These are phyloP conservation scores for Mormyrus lacerda DNA, from an alignment of 2,113 vertebrate genomes.

Conservation along the genomic window DNA sequence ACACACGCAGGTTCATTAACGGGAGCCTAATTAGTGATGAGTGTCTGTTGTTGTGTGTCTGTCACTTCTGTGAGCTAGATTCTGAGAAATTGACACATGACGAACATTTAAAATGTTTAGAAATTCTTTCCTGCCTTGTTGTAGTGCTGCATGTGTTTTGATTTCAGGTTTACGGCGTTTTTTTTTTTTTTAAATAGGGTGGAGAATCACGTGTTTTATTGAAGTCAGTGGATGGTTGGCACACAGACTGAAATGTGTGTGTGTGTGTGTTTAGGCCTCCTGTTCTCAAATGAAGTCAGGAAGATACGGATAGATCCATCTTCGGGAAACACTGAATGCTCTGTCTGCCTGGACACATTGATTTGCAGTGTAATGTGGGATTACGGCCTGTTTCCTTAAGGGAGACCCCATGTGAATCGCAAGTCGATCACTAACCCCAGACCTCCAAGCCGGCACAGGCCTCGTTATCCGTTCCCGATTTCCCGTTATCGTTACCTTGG, in stretches of 20 bases:
- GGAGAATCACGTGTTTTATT: neutral
- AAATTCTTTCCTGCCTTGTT: neutral
- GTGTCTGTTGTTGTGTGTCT: neutral
- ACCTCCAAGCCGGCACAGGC: neutral
- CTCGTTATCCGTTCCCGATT: neutral
- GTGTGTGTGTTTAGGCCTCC: neutral
- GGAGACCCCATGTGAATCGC: neutral
- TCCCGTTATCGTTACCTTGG: neutral
- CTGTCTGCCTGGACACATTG: neutral
- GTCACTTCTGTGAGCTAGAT: neutral
- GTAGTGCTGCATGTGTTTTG: neutral
- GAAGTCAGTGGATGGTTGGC: neutral
- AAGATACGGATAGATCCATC: neutral
- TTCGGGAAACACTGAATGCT: neutral
- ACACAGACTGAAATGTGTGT: neutral
- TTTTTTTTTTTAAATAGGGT: neutral
- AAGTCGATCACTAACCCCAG: neutral
- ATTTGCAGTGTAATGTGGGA: neutral
- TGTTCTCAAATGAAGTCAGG: neutral
- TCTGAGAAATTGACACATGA: neutral
- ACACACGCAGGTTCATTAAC: neutral
- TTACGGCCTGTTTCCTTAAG: neutral
- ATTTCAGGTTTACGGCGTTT: neutral
- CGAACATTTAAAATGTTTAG: neutral
- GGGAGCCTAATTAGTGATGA: neutral